Evolutionary conservation across 2,888 invertebrate genomes (phyloP), one percentile per base, ranked within the genome.

Genomic region (Apamea sordens): DNA sequence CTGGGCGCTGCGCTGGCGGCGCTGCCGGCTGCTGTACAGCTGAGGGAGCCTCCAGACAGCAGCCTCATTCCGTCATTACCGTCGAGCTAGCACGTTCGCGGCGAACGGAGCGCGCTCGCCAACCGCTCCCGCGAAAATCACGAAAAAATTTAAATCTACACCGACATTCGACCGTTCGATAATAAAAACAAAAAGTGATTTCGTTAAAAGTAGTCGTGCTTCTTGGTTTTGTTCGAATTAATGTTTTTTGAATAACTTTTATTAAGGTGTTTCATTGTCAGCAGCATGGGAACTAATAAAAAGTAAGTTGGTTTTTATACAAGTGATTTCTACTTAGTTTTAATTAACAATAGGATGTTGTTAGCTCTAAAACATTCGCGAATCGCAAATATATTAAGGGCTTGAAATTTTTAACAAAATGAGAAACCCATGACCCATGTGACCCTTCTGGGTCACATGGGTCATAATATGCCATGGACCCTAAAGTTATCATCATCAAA

Each of bases 261-360:
- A 90, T 91, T 93, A 84, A 90, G 90, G 92, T 92, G 88, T 90
- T 88, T 90, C 36, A 89, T 92, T 91, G 91, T 91, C 88, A 89
- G 90, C 93, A 93, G 90, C 91, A 96, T 96, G 96, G 96, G 95
- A 94, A 94, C 93, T 90, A 90, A 90, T 92, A 90, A 91, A 92
- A 94, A 92, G 96, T 96, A 92, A 96, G 96, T 94, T 90, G 75
- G 82, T 88, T 87, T 89, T 89, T 88, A 86, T 81, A 70, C 61
- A 72, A 68, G 85, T 83, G 84, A 71, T 81, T 70, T 82, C 64
- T 82, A 80, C 61, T 13, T 73, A 69, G 53, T 73, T 61, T 78
- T 77, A 75, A 65, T 36, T 63, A 28, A 8, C 11, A 73, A 41
- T 50, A 56, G 32, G 44, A 59, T 56, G 65, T 82, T 56, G 63